These are phyloP conservation scores for Epiperipatus broadwayi DNA, from an alignment of 2,888 invertebrate species.

Conservation along the genomic window DNA sequence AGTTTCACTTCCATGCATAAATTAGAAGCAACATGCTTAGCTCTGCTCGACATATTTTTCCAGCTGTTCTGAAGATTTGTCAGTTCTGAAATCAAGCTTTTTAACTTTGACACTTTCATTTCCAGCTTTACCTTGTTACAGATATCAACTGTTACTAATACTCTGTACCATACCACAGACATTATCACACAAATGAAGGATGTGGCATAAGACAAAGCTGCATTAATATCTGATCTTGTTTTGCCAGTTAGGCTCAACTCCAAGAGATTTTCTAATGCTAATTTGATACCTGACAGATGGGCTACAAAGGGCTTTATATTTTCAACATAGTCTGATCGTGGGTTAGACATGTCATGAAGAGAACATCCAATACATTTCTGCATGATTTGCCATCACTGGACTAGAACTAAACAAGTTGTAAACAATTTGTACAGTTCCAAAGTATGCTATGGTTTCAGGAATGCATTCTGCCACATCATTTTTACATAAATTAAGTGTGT, in stretches of 20 bases:
- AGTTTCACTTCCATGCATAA: no score
- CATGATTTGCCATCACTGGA: slow-evolving; percentile 11
- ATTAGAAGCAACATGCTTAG: no score
- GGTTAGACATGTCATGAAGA: slow-evolving; percentile 1
- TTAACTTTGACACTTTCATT: no score
- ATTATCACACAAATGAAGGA: slow-evolving; percentile 8
- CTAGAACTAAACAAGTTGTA: slow-evolving; percentile 8
- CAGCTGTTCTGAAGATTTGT: no score
- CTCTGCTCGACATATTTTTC: no score
- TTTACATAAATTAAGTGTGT: slow-evolving; percentile 7
- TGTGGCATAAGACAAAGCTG: background rate
- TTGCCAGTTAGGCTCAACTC: background rate
- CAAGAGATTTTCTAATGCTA: background rate
- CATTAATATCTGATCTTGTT: slow-evolving; percentile 7
- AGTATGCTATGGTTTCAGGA: slow-evolving; percentile 6
- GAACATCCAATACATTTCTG: background rate
- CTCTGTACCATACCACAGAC: slow-evolving; percentile 6
- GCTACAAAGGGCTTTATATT: background rate
- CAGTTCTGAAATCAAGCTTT: no score
- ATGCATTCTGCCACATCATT: slow-evolving; percentile 6
- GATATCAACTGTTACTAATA: slow-evolving; percentile 6
- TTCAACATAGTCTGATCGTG: slow-evolving; percentile 6
- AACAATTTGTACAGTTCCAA: slow-evolving; percentile 6
- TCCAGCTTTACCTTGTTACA: no score
- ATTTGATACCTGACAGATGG: background rate